These are phyloP conservation scores for Coleophora deauratella DNA, from an alignment of 2,888 invertebrate genomes.

Conservation along the genomic window DNA sequence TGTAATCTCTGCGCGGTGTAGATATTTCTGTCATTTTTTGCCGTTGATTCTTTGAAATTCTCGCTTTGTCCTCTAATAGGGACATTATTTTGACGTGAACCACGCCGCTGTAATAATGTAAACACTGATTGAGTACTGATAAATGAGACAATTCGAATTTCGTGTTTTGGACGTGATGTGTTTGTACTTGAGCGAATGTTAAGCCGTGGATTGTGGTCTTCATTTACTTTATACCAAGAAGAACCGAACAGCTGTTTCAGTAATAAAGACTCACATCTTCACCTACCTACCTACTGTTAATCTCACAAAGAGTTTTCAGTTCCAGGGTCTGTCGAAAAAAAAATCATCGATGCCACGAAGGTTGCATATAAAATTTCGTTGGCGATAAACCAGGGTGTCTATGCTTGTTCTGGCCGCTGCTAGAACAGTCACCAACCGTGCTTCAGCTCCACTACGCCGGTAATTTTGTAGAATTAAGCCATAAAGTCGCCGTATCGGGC, in stretches of 20 bases:
- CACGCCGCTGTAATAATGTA: constrained; percentile 62
- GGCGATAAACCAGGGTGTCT: constrained; percentile 5
- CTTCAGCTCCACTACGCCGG: constrained; percentile 8
- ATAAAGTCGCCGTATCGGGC: constrained; percentile 25
- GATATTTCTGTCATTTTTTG: constrained; percentile 69
- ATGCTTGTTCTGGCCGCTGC: constrained; percentile 6
- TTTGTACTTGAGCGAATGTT: constrained; percentile 36
- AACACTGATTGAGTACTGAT: constrained; percentile 70
- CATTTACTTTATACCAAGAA: constrained; percentile 23
- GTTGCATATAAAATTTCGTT: background rate
- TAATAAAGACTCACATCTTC: background rate
- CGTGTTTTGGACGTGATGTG: constrained; percentile 36
- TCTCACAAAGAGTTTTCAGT: too few species aligned
- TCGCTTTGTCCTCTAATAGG: constrained; percentile 68
- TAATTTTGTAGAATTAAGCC: constrained; percentile 24
- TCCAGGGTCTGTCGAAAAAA: too few species aligned
- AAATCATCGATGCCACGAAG: too few species aligned
- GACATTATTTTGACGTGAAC: constrained; percentile 72
- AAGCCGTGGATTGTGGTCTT: constrained; percentile 22
- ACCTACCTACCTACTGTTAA: background rate
- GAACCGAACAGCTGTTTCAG: constrained; percentile 21
- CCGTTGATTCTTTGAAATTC: constrained; percentile 61
- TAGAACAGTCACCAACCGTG: background rate
- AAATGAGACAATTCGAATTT: constrained; percentile 61
- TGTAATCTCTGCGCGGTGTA: constrained; percentile 55